Base-by-base conservation (phyloP, 1,140 invertebrate genomes). In the Steinernema feltiae region DNA sequence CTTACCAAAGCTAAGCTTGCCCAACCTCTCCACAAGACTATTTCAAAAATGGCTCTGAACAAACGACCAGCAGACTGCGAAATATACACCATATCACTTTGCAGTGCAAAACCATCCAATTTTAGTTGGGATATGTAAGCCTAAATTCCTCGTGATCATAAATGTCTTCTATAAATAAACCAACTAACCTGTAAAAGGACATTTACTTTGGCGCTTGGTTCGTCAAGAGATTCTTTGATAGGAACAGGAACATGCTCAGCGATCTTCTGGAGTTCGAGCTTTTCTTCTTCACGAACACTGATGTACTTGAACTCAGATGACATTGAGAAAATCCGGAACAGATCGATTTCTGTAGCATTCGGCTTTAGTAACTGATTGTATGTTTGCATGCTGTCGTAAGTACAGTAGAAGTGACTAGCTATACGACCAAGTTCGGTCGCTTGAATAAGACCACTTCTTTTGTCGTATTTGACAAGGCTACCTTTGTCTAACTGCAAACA, bases 61-160 rank as follows among this genome's bases (percentile, higher is more conserved):
- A 99, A 88, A 72, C 97, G 89, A 1, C 93, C 92, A 0, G 97
- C 97, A 1, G 95, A 98, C 87, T 99, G 97, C 0, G 97, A 98
- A 0, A 99, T 94, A 85, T 94, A 99, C 0, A 99, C 94, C 97
- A 99, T 99, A 87, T 99, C 97, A 0, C 95, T 93, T 93, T 98
- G 97, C 1, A 99, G 88, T 0, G 96, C 95, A 87, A 99, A 98
- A 17, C 97, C 96, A 87, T 99, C 97, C 41, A 99, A 88, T 87
- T 99, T 98, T 48, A 99, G 87, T 86, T 99, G 96, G 0, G 96
- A 99, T 72, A 99, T 98, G 87, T 98, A 99, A 0, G 96, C 95
- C 88, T n/a, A n/a, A n/a, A n/a, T n/a, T n/a, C n/a, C n/a, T n/a
- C n/a, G n/a, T n/a, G n/a, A n/a, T n/a, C n/a, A n/a, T n/a, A n/a